A percentile compares a stretch with the other conserved stretches of the same genome.
These are phyloP conservation scores for Onychorhynchus coronatus DNA, from an alignment of 2,113 vertebrate species.

Conservation along the genomic window DNA sequence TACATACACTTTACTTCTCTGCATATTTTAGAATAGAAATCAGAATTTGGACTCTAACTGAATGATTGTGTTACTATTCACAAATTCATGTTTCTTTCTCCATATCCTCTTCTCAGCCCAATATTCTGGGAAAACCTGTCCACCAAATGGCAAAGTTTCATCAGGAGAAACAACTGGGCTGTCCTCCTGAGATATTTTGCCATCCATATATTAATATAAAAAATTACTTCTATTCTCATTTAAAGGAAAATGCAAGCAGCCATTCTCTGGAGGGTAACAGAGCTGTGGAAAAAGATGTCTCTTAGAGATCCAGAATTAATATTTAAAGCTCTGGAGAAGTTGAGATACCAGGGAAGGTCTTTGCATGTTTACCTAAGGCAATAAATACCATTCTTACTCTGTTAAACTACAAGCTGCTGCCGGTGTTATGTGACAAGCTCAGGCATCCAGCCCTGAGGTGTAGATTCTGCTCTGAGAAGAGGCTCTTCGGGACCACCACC, in stretches of 20 bases:
- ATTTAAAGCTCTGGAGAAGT: background rate
- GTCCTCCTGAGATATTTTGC: background rate
- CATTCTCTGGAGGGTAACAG: background rate
- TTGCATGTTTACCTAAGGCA: background rate
- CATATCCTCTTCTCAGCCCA: background rate
- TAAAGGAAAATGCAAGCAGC: background rate
- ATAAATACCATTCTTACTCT: background rate
- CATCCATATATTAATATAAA: background rate
- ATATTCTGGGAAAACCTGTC: background rate
- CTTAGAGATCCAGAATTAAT: background rate
- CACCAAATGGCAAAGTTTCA: background rate
- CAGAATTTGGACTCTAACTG: background rate
- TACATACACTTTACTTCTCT: background rate
- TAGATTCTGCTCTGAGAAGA: background rate
- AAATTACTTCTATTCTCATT: background rate
- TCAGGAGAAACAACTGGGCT: background rate
- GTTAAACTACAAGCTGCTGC: background rate
- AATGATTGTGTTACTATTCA: background rate
- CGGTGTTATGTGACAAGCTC: background rate
- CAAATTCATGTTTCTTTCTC: background rate
- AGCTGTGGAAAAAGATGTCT: background rate
- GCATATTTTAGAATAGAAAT: background rate
- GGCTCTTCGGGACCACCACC: background rate
- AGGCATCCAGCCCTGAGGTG: background rate
- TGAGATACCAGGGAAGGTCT: background rate